phyloP scores from a whole-genome alignment of 2,888 invertebrate species.

The Cacoxenus indagator region DNA sequence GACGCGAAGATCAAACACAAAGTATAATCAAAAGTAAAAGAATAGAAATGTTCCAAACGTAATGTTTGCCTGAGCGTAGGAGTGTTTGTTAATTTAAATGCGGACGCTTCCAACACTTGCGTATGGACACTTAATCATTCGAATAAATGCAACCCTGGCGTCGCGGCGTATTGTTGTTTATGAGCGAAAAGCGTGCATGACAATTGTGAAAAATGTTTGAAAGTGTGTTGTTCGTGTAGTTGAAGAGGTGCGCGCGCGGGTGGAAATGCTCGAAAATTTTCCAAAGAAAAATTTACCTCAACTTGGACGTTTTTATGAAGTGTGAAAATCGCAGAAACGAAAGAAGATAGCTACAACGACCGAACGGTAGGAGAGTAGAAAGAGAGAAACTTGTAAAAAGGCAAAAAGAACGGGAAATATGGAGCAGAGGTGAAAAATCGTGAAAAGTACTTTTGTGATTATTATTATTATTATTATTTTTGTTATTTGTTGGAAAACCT shows the following conservation, averaged over 20 bases:
- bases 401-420: conserved; percentile 34
- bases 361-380: conserved; percentile 12
- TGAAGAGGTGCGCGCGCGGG: conserved; percentile 13
- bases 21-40: not conserved
- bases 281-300: not conserved
- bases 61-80: no score
- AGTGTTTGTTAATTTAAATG: no score
- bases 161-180: not conserved
- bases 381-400: conserved; percentile 36
- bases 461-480: conserved; percentile 17
- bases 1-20: not conserved
- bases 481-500: no score
- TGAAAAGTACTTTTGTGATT: conserved; percentile 41
- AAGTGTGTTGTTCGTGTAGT: no score
- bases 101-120: not conserved
- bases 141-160: not conserved
- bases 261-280: conserved; percentile 3
- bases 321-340: conserved; percentile 40
- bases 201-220: not conserved
- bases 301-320: conserved; percentile 45
- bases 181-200: not conserved
- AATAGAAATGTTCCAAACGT: no score
- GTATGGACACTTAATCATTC: no score
- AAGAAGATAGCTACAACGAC: conserved; percentile 40
- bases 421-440: conserved; percentile 41